Conservation (phyloP, 2,888 invertebrate genomes). For the Ichneumoninae sp. region DNA sequence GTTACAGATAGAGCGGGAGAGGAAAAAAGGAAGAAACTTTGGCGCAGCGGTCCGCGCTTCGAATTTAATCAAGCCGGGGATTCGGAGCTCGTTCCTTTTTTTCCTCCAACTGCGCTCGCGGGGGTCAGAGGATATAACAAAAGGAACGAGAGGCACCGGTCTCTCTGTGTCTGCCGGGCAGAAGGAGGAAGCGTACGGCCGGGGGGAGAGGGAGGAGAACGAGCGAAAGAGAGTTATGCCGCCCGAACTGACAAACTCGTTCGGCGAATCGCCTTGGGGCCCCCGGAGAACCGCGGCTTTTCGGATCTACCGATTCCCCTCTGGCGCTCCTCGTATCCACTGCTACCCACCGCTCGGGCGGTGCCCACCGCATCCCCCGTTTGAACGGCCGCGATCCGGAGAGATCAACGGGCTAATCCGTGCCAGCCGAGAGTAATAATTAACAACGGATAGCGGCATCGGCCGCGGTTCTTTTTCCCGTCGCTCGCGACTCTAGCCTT, state of each 20-base stretch:
- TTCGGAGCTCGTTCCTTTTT: slow-evolving; percentile 38
- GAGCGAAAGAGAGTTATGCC: slow-evolving; percentile 51
- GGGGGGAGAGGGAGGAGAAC: slow-evolving; percentile 5
- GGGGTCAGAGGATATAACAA: slow-evolving; percentile 24
- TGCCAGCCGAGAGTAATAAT: slow-evolving; percentile 68
- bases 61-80: slow-evolving; percentile 49
- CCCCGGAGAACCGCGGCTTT: slow-evolving; percentile 44
- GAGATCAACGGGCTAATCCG: slow-evolving; percentile 66
- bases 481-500: not conserved
- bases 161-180: slow-evolving; percentile 21
- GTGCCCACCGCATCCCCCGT: slow-evolving; percentile 39
- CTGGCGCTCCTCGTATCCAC: slow-evolving; percentile 10
- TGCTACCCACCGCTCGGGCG: not conserved
- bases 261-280: slow-evolving; percentile 57
- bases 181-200: not conserved
- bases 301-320: slow-evolving; percentile 66
- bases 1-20: not conserved
- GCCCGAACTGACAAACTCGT: slow-evolving; percentile 61
- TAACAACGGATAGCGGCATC: slow-evolving; percentile 51
- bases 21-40: slow-evolving; percentile 22
- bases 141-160: slow-evolving; percentile 24
- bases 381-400: slow-evolving; percentile 63
- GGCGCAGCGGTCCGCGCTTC: slow-evolving; percentile 9
- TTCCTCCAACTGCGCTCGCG: slow-evolving; percentile 12
- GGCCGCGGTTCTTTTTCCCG: not conserved